phyloP scores from a whole-genome alignment of 2,888 invertebrate genomes.

The Nudaria mundana region DNA sequence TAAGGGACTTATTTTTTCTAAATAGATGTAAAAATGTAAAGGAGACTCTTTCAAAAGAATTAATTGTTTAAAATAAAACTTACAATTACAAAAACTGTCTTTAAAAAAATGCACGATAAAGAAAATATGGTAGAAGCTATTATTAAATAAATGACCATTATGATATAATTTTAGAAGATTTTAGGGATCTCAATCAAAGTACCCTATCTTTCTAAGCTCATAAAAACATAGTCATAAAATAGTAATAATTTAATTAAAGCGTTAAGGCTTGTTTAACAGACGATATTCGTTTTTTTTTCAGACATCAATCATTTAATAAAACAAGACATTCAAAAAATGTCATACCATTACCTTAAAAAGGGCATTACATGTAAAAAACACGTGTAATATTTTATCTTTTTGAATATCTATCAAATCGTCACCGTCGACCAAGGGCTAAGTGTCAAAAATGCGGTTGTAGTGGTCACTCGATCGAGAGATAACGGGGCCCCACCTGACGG shows the following conservation, averaged over 20 bases:
- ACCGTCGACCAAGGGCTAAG: constrained; percentile 35
- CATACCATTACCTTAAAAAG: constrained; percentile 14
- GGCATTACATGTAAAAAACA: constrained; percentile 46
- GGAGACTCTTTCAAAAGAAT: background rate
- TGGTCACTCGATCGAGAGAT: constrained; percentile 34
- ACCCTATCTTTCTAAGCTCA: too few relatives aligned
- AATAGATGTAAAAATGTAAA: constrained; percentile 2
- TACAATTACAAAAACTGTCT: too few relatives aligned
- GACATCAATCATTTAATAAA: constrained; percentile 31
- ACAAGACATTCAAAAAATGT: constrained; percentile 36
- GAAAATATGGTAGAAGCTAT: too few relatives aligned
- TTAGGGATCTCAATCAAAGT: too few relatives aligned
- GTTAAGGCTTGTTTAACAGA: background rate
- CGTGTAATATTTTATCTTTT: constrained; percentile 57
- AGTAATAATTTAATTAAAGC: background rate
- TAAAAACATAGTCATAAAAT: background rate
- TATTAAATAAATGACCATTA: too few relatives aligned
- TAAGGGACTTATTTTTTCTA: background rate
- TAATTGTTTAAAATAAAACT: constrained; percentile 1
- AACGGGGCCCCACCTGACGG: constrained; percentile 31
- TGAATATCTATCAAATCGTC: constrained; percentile 57
- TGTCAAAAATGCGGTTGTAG: constrained; percentile 37
- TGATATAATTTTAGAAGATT: too few relatives aligned
- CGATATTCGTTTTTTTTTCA: background rate
- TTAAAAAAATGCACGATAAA: too few relatives aligned